phyloP scores from a whole-genome alignment of 2,888 invertebrate genomes.

The Horisme vitalbata region DNA sequence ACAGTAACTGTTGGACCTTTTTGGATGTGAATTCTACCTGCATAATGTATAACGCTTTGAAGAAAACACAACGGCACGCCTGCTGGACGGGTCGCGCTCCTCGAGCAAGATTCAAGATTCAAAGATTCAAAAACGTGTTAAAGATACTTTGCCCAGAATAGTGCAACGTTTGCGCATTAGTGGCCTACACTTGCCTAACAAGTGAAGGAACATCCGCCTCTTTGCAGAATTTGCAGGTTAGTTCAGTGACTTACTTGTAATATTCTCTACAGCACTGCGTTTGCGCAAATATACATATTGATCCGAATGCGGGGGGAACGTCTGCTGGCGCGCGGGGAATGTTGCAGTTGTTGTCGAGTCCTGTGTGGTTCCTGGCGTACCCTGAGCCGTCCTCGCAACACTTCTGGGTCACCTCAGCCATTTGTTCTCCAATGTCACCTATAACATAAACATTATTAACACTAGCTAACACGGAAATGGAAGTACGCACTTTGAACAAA shows the following conservation, averaged over 20 bases:
- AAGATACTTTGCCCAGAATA: too few relatives aligned
- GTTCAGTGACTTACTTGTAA: conserved; percentile 50
- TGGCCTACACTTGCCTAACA: not conserved
- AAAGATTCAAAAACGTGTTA: too few relatives aligned
- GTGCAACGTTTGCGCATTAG: not conserved
- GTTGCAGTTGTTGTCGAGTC: conserved; percentile 57
- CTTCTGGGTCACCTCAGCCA: conserved; percentile 57
- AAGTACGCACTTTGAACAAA: too few relatives aligned
- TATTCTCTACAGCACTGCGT: conserved; percentile 69
- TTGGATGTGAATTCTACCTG: too few relatives aligned
- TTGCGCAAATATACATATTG: conserved; percentile 61
- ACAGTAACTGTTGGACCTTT: too few relatives aligned
- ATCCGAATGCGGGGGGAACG: conserved; percentile 45
- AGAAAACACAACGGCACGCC: too few relatives aligned
- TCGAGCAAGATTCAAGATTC: too few relatives aligned
- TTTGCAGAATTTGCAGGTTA: too few relatives aligned
- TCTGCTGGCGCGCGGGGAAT: conserved; percentile 46
- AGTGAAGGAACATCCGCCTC: too few relatives aligned
- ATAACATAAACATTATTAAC: conserved; percentile 17
- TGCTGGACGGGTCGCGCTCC: too few relatives aligned
- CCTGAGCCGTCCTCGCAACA: conserved; percentile 67
- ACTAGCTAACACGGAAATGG: too few relatives aligned
- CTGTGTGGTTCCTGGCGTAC: conserved; percentile 53
- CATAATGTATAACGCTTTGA: too few relatives aligned
- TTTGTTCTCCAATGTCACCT: conserved; percentile 60